A percentile compares a stretch with the other conserved stretches of the same genome.
Conservation (phyloP, 2,888 invertebrate genomes). For the Epicampocera succincta region DNA sequence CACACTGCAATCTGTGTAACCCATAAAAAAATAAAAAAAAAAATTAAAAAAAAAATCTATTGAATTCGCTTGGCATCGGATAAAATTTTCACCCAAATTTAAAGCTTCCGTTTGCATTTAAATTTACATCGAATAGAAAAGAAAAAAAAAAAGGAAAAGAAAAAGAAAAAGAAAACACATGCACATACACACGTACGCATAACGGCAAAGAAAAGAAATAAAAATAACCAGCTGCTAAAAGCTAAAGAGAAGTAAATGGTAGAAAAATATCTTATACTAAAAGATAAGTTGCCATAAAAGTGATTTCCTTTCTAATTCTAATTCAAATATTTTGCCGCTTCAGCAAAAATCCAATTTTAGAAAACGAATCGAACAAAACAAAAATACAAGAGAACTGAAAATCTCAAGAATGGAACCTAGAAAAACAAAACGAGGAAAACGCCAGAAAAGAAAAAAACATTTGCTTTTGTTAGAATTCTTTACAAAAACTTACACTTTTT, state of each 20-base stretch:
- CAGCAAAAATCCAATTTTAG: conserved; percentile 69
- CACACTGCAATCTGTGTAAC: background rate
- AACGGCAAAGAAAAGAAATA: conserved; percentile 13
- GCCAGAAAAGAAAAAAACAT: conserved; percentile 63
- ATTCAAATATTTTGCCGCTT: conserved; percentile 70
- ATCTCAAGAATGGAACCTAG: background rate
- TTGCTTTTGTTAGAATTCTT: conserved; percentile 67
- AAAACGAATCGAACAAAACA: conserved; percentile 54
- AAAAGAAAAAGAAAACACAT: too few relatives aligned
- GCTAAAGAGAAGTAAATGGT: conserved; percentile 61
- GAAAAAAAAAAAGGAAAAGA: background rate
- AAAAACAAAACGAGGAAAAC: conserved; percentile 18
- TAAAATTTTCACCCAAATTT: conserved; percentile 52
- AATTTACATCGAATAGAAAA: conserved; percentile 35
- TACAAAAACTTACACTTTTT: conserved; percentile 59
- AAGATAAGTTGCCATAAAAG: conserved; percentile 70
- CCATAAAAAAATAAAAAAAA: too few relatives aligned
- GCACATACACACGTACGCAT: too few relatives aligned
- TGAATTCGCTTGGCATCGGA: conserved; percentile 25
- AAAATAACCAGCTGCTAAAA: conserved; percentile 56
- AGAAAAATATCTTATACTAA: conserved; percentile 65
- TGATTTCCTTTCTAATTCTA: conserved; percentile 69
- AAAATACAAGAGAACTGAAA: conserved; percentile 29
- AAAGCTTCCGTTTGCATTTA: conserved; percentile 63
- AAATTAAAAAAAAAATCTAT: conserved; percentile 6